Conservation (phyloP, 2,888 invertebrate species). For the Drosophila austrosaltans region DNA sequence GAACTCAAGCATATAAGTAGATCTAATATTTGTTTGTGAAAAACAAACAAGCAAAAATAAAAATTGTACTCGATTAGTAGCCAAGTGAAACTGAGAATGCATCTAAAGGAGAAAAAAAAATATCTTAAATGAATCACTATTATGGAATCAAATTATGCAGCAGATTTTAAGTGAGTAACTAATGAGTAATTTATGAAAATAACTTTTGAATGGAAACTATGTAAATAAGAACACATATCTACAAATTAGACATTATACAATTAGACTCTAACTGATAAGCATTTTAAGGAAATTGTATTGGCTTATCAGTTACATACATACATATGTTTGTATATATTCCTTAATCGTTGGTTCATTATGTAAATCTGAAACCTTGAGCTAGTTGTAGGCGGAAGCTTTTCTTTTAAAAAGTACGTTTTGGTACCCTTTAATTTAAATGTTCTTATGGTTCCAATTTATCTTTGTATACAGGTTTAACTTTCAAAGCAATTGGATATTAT, state of each 20-base stretch:
- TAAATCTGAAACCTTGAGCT: no score
- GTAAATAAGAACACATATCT: neutral
- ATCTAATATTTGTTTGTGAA: constrained; percentile 42
- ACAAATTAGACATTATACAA: neutral
- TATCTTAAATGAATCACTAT: constrained; percentile 47
- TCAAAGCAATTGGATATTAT: no score
- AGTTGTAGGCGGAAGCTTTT: no score
- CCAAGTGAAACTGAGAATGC: neutral
- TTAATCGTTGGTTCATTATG: no score
- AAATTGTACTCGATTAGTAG: constrained; percentile 27
- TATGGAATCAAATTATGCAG: constrained; percentile 17
- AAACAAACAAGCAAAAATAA: constrained; percentile 23
- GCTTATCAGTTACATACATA: neutral
- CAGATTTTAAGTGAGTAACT: neutral
- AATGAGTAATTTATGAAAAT: constrained; percentile 27
- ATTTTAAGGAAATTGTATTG: neutral
- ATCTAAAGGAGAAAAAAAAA: neutral
- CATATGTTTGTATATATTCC: neutral
- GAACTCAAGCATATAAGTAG: neutral
- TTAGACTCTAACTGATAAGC: neutral
- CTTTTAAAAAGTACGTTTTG: no score
- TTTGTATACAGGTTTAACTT: no score
- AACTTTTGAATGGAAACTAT: neutral
- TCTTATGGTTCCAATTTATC: no score
- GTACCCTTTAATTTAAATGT: no score